Evolutionary conservation across 92 coral and sea anemone genomes (phyloP).

Genomic region (Bergia sp.): DNA sequence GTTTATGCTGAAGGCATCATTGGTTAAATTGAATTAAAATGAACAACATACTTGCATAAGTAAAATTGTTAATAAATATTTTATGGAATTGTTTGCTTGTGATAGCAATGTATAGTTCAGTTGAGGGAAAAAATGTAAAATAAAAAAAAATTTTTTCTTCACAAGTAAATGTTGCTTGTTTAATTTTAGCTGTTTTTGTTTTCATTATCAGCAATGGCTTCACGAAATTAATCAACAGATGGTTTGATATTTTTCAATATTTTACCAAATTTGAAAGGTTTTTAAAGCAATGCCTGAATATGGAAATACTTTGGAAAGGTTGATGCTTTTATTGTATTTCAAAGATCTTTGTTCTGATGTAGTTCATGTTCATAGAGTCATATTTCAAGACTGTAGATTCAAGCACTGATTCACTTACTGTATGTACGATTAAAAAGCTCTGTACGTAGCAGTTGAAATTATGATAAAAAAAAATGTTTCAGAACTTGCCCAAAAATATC

Average conservation of each 20-base stretch:
- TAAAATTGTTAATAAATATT: neutral
- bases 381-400: neutral
- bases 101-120: neutral
- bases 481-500: neutral
- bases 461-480: neutral
- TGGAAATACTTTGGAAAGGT: neutral
- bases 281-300: neutral
- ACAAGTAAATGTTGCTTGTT: conserved; percentile 10
- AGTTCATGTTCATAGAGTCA: neutral
- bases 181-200: neutral
- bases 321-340: neutral
- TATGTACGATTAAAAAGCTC: neutral
- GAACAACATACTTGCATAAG: neutral
- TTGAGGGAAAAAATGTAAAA: neutral
- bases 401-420: neutral
- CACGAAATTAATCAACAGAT: neutral
- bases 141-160: neutral
- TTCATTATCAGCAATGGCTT: neutral
- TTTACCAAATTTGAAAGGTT: neutral
- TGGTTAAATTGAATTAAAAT: neutral
- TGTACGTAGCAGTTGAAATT: neutral
- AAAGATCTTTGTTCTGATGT: neutral
- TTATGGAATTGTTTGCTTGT: neutral
- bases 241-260: neutral
- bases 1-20: neutral